Conservation (phyloP, 2,113 vertebrate genomes). For the Nettapus auritus region DNA sequence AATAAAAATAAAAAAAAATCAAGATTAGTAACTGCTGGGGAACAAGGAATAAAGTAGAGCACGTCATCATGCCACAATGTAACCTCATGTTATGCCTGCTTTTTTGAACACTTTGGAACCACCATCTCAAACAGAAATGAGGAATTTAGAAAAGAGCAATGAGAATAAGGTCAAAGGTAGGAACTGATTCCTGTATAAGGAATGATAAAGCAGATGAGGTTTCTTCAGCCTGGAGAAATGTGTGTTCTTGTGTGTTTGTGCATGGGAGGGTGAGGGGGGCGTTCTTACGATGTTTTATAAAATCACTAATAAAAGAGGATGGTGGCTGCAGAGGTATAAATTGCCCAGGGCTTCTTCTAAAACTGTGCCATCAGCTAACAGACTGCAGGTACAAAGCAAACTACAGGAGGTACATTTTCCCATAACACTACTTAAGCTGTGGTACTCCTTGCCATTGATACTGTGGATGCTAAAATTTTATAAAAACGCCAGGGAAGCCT, state of each 20-base stretch:
- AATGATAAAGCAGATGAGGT: neutral
- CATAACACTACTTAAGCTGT: neutral
- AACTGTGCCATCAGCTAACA: neutral
- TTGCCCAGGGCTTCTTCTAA: neutral
- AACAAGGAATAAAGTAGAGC: neutral
- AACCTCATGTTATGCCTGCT: neutral
- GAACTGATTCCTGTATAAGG: neutral
- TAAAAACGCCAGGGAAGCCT: neutral
- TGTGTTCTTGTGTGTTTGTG: no score
- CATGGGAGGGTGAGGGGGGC: neutral
- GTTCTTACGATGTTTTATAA: neutral
- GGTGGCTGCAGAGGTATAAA: neutral
- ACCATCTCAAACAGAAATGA: neutral
- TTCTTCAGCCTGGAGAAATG: neutral
- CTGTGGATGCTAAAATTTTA: neutral
- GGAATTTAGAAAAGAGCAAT: neutral
- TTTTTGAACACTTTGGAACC: neutral
- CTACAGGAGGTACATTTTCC: neutral
- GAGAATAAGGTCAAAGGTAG: neutral
- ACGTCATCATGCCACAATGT: neutral
- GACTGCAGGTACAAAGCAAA: neutral
- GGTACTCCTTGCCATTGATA: neutral
- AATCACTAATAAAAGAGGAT: neutral
- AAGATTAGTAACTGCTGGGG: neutral
- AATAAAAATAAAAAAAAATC: neutral